Percentiles rank a stretch among this genome's conserved stretches.
Evolutionary conservation across 2,888 invertebrate genomes (phyloP).

Genomic region (Drepanosiphum platanoidis): DNA sequence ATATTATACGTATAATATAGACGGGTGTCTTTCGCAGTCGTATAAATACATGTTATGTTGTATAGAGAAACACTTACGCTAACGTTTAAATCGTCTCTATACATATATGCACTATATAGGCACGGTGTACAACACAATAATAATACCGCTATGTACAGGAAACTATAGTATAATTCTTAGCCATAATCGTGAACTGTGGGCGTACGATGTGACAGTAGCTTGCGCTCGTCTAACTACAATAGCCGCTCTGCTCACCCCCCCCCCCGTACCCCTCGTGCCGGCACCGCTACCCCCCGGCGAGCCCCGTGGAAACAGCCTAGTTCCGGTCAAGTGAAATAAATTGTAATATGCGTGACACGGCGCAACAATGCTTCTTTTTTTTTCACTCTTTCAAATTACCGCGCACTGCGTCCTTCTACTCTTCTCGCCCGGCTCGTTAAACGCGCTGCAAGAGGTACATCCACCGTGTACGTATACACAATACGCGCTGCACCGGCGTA

Average conservation of each 20-base stretch:
- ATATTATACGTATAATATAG: not conserved
- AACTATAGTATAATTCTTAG: conserved; percentile 48
- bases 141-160: conserved; percentile 11
- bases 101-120: too few relatives aligned
- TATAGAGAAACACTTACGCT: not conserved
- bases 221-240: conserved; percentile 52
- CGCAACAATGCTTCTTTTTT: conserved; percentile 55
- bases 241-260: too few relatives aligned
- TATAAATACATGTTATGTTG: too few relatives aligned
- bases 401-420: conserved; percentile 16
- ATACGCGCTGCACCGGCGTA: not conserved
- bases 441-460: conserved; percentile 8
- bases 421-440: conserved; percentile 36
- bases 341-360: conserved; percentile 61
- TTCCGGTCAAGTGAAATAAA: conserved; percentile 62
- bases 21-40: not conserved
- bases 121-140: not conserved
- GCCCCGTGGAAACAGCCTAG: conserved; percentile 43
- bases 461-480: not conserved
- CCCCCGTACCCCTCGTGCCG: not conserved
- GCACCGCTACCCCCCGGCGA: not conserved
- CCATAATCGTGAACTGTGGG: conserved; percentile 59
- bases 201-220: conserved; percentile 59
- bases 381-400: conserved; percentile 51
- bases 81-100: not conserved